A percentile compares a stretch with the other conserved stretches of the same genome.
These are phyloP conservation scores for Drosophila baimaii DNA, from an alignment of 1,140 invertebrate genomes.

Conservation along the genomic window DNA sequence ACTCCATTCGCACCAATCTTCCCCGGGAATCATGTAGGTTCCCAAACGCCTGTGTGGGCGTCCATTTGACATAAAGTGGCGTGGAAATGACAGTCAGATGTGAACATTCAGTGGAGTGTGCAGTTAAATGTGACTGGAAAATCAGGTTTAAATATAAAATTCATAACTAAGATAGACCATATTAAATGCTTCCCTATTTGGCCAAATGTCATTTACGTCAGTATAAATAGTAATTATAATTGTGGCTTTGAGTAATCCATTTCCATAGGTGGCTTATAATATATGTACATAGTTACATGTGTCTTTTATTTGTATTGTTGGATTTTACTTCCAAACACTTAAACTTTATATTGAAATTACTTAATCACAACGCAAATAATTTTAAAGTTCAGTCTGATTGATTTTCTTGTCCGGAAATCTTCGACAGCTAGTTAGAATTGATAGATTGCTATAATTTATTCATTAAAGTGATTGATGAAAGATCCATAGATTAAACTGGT, in stretches of 20 bases:
- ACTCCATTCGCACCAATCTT: constrained; percentile 29
- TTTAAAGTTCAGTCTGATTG: not conserved
- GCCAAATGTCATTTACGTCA: constrained; percentile 5
- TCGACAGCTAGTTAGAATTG: not conserved
- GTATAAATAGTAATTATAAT: not conserved
- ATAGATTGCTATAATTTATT: constrained; percentile 22
- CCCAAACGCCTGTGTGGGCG: constrained; percentile 32
- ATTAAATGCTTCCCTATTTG: constrained; percentile 10
- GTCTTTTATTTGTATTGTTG: too few relatives aligned
- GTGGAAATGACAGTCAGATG: constrained; percentile 40
- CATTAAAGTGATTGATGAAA: constrained; percentile 36
- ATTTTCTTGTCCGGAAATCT: not conserved
- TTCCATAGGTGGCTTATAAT: not conserved
- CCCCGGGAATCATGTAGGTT: constrained; percentile 23
- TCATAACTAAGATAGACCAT: constrained; percentile 10
- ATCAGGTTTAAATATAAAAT: constrained; percentile 25
- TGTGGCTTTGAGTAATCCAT: not conserved
- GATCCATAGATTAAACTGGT: constrained; percentile 13
- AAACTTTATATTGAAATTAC: not conserved
- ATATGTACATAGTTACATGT: not conserved
- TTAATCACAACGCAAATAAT: not conserved
- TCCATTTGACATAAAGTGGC: constrained; percentile 38
- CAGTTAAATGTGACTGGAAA: constrained; percentile 31
- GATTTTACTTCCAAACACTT: too few relatives aligned
- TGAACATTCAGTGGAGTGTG: constrained; percentile 31